phyloP scores from a whole-genome alignment of 2,888 invertebrate species.

The Folsomia manolachei region DNA sequence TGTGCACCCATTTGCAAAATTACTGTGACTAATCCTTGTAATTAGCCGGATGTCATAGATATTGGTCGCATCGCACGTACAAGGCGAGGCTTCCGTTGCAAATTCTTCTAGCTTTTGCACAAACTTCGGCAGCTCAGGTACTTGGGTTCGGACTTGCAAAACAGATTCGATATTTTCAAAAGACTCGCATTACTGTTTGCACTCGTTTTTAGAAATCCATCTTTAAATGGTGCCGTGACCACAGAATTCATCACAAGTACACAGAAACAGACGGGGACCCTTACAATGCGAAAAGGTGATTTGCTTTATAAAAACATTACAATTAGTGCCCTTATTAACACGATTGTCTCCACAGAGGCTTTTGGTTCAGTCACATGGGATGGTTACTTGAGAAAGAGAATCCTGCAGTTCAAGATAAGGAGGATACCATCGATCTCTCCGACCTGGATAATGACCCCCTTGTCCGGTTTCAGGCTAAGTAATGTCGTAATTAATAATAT shows the following conservation, averaged over 20 bases:
- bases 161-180: too few species aligned
- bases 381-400: slow-evolving; percentile 90
- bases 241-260: slow-evolving; percentile 76
- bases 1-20: too few species aligned
- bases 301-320: slow-evolving; percentile 89
- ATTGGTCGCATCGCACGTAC: slow-evolving; percentile 32
- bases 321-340: too few species aligned
- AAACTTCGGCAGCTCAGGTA: slow-evolving; percentile 24
- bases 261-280: too few species aligned
- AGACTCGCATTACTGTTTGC: too few species aligned
- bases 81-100: slow-evolving; percentile 24
- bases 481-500: too few species aligned
- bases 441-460: slow-evolving; percentile 79
- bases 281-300: slow-evolving; percentile 87
- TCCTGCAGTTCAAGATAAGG: slow-evolving; percentile 80
- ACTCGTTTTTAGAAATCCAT: slow-evolving; percentile 26
- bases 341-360: too few species aligned
- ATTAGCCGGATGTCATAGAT: slow-evolving; percentile 29
- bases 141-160: neutral
- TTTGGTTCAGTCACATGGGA: slow-evolving; percentile 93
- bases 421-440: slow-evolving; percentile 76
- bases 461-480: slow-evolving; percentile 81
- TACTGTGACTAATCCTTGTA: too few species aligned
- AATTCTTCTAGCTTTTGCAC: slow-evolving; percentile 16
- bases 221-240: slow-evolving; percentile 26